Evolutionary conservation across 2,113 vertebrate species (phyloP).

Genomic region (Merops nubicus): DNA sequence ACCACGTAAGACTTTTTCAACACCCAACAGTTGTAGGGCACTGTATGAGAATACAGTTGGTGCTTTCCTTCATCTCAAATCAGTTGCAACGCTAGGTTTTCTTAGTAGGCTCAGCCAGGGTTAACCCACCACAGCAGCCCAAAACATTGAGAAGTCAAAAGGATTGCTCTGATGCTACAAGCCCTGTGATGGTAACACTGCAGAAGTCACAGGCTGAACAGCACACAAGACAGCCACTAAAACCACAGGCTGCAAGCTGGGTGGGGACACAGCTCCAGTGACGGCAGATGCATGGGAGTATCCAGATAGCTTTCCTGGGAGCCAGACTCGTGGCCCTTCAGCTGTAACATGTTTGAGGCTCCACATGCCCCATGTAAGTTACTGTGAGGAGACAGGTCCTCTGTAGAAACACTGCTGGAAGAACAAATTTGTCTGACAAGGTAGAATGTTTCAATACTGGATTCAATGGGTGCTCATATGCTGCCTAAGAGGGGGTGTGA

Average conservation of each 20-base stretch:
- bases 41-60: accelerated
- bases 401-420: not conserved
- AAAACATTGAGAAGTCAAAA: not conserved
- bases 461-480: not conserved
- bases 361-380: accelerated
- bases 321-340: accelerated
- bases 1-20: not conserved
- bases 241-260: not conserved
- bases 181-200: accelerated
- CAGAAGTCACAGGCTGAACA: not conserved
- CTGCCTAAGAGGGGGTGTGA: not conserved
- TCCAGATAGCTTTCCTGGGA: not conserved
- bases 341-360: not conserved
- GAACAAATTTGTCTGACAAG: not conserved
- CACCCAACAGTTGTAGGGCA: not conserved
- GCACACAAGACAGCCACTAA: not conserved
- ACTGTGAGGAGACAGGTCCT: not conserved
- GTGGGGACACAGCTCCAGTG: not conserved
- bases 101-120: too few species aligned
- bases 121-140: too few species aligned
- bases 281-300: not conserved
- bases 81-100: not conserved
- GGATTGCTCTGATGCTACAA: not conserved
- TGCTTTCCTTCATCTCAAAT: not conserved
- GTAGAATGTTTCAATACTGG: not conserved